These are phyloP conservation scores for Exaiptasia diaphana DNA, from an alignment of 64 coral and sea anemone genomes.

Conservation along the genomic window DNA sequence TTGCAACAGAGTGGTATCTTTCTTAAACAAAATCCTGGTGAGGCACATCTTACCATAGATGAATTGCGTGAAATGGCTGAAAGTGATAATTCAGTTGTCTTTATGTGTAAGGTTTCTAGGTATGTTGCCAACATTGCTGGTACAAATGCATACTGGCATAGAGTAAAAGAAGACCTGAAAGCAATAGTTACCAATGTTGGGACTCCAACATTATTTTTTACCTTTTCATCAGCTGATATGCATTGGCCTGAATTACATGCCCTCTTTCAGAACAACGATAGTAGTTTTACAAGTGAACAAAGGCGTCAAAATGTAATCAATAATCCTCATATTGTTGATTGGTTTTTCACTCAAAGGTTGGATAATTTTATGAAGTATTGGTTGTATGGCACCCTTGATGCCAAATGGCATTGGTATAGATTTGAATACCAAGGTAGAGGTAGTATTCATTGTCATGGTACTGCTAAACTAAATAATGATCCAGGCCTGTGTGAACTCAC, in stretches of 20 bases:
- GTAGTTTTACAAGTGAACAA: slow-evolving; percentile 1
- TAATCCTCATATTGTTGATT: slow-evolving; percentile 50
- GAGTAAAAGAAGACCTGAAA: slow-evolving; percentile 43
- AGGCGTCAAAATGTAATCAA: slow-evolving; percentile 41
- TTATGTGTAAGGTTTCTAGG: slow-evolving; percentile 33
- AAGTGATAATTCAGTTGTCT: slow-evolving; percentile 25
- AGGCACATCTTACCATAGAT: slow-evolving; percentile 23
- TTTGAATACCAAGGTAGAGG: slow-evolving; percentile 48
- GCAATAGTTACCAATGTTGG: slow-evolving; percentile 1
- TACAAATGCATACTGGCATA: slow-evolving; percentile 50
- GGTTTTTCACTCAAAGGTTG: slow-evolving; percentile 52
- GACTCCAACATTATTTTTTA: slow-evolving; percentile 45
- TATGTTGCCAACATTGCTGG: slow-evolving; percentile 52
- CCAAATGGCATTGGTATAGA: slow-evolving; percentile 38
- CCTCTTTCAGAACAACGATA: slow-evolving; percentile 19
- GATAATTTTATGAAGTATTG: slow-evolving; percentile 52
- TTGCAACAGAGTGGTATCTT: slow-evolving; percentile 42
- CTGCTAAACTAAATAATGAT: slow-evolving; percentile 26
- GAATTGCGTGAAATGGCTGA: slow-evolving; percentile 18
- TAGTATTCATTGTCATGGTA: slow-evolving; percentile 51
- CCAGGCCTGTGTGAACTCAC: slow-evolving; percentile 35
- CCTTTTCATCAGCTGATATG: slow-evolving; percentile 45
- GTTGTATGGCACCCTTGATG: slow-evolving; percentile 37
- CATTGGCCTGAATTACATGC: slow-evolving; percentile 51
- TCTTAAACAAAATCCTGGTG: slow-evolving; percentile 46